A percentile compares a stretch with the other conserved stretches of the same genome.
These are phyloP conservation scores for Taurulus bubalis DNA, from an alignment of 2,113 vertebrate species.

Conservation along the genomic window DNA sequence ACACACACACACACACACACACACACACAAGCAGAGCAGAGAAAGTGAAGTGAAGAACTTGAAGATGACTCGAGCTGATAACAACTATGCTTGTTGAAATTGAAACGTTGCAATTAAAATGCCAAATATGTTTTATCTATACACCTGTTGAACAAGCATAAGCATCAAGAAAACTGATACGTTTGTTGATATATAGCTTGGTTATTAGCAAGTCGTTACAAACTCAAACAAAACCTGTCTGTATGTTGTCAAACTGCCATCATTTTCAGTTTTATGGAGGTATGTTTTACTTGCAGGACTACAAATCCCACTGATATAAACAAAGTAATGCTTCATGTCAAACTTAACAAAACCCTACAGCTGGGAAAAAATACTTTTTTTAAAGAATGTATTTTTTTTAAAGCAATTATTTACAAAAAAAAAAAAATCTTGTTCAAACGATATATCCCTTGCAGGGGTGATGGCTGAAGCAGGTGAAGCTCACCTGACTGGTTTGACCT, in stretches of 20 bases:
- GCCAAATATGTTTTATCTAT: too few species aligned
- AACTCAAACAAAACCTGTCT: not conserved
- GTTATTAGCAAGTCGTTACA: not conserved
- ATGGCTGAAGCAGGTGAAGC: not conserved
- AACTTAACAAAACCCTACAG: slow-evolving; percentile 17
- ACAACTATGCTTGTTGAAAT: too few species aligned
- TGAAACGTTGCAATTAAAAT: too few species aligned
- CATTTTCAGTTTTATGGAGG: slow-evolving; percentile 10
- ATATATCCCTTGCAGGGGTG: not conserved
- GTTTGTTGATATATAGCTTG: not conserved
- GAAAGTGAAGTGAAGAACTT: too few species aligned
- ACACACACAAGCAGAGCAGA: too few species aligned
- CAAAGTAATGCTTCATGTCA: not conserved
- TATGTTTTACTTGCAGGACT: slow-evolving; percentile 16
- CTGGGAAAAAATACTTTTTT: not conserved
- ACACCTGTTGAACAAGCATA: too few species aligned
- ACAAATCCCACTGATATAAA: slow-evolving; percentile 31
- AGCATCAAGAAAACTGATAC: too few species aligned
- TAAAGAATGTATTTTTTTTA: too few species aligned
- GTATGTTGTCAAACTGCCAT: not conserved
- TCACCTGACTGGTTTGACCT: not conserved
- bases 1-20: too few species aligned
- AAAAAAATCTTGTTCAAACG: too few species aligned
- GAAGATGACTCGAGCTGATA: too few species aligned
- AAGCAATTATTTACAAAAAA: too few species aligned